These are phyloP conservation scores for Phalacrocorax brasilianus DNA, from an alignment of 2,113 vertebrate species.

Conservation along the genomic window DNA sequence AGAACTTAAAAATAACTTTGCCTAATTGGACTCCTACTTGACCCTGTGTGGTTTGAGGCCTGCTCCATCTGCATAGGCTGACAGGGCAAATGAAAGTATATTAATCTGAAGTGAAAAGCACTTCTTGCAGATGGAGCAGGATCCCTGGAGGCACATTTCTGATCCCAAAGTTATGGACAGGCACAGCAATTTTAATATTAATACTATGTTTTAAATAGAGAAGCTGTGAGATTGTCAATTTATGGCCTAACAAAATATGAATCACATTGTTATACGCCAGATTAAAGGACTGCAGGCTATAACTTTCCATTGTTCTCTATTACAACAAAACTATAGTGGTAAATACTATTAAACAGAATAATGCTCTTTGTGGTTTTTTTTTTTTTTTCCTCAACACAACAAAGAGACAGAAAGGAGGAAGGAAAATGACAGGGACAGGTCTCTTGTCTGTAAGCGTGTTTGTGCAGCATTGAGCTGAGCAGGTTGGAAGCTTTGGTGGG, in stretches of 20 bases:
- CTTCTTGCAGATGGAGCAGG: background rate
- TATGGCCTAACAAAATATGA: background rate
- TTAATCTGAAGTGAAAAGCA: constrained; percentile 42
- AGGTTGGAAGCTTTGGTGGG: background rate
- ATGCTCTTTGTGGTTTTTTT: background rate
- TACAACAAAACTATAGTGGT: background rate
- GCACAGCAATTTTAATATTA: background rate
- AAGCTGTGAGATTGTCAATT: background rate
- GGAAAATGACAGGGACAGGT: background rate
- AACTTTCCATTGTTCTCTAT: background rate
- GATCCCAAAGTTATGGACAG: background rate
- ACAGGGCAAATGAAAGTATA: constrained; percentile 30
- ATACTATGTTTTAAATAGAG: background rate
- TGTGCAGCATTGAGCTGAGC: background rate
- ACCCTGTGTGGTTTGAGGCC: background rate
- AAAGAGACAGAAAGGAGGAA: background rate
- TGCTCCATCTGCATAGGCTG: constrained; percentile 2
- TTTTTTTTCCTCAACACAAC: background rate
- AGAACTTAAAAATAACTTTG: constrained; percentile 45
- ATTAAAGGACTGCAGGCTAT: background rate
- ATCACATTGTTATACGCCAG: background rate
- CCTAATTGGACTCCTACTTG: constrained; percentile 30
- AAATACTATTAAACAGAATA: background rate
- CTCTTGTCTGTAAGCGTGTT: background rate
- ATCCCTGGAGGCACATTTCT: constrained; percentile 2